phyloP scores from a whole-genome alignment of 2,888 invertebrate species.

The Calliopum simillimum region DNA sequence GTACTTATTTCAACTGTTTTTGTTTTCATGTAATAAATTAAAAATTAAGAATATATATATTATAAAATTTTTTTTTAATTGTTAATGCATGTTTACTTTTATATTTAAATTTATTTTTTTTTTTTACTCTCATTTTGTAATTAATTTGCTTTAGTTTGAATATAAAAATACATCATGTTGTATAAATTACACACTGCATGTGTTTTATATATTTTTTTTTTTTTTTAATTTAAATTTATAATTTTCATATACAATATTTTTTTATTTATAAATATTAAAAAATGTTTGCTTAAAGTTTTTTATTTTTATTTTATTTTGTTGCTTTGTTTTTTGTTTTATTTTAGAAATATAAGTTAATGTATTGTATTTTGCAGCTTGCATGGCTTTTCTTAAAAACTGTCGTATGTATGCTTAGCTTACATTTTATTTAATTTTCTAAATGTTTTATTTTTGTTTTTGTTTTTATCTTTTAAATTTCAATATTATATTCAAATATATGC shows the following conservation, averaged over 20 bases:
- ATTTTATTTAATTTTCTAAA: too few species aligned
- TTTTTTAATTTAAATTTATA: not conserved
- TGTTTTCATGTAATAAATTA: slow-evolving; percentile 8
- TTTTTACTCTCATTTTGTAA: not conserved
- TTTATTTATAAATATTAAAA: too few species aligned
- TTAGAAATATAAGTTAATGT: too few species aligned
- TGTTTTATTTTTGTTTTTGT: too few species aligned
- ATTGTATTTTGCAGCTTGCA: too few species aligned
- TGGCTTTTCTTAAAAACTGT: too few species aligned
- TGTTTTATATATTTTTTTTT: not conserved
- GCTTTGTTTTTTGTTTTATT: too few species aligned
- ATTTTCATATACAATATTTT: slow-evolving; percentile 3
- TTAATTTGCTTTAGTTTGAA: slow-evolving; percentile 48
- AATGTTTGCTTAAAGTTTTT: not conserved
- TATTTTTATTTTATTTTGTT: not conserved
- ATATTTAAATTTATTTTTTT: too few species aligned
- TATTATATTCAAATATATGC: too few species aligned
- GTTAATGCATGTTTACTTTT: slow-evolving; percentile 13
- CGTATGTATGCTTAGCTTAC: too few species aligned
- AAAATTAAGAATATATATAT: not conserved
- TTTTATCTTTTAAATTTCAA: not conserved
- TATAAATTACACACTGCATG: slow-evolving; percentile 41
- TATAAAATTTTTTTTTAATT: slow-evolving; percentile 37
- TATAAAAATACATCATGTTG: slow-evolving; percentile 57
- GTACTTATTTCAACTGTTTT: slow-evolving; percentile 3